Percentiles rank a stretch among this genome's conserved stretches.
Evolutionary conservation across 1,140 invertebrate genomes (phyloP).

Genomic region (Orius insidiosus): DNA sequence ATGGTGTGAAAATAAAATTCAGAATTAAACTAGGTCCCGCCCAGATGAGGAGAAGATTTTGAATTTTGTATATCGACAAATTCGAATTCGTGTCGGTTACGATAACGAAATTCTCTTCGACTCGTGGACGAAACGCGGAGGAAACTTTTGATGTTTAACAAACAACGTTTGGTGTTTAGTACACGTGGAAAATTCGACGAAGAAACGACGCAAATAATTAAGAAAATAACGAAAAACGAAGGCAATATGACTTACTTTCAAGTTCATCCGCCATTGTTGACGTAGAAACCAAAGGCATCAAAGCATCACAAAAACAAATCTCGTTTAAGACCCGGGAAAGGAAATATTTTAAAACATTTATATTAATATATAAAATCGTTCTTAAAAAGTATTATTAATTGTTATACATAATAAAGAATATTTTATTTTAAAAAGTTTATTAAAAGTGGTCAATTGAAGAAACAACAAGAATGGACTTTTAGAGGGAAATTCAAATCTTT

Average conservation of each 20-base stretch:
- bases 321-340: too few relatives aligned
- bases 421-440: too few relatives aligned
- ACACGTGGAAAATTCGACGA: neutral
- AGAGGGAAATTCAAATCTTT: too few relatives aligned
- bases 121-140: neutral
- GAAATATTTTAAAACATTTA: too few relatives aligned
- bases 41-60: slow-evolving; percentile 6
- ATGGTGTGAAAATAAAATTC: slow-evolving; percentile 2
- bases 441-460: too few relatives aligned
- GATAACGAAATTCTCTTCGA: neutral
- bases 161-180: neutral
- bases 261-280: slow-evolving; percentile 23
- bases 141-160: neutral
- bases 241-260: slow-evolving; percentile 20
- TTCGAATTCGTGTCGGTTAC: slow-evolving; percentile 3
- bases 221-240: slow-evolving; percentile 9
- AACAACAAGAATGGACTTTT: too few relatives aligned
- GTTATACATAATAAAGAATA: too few relatives aligned
- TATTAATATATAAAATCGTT: too few relatives aligned
- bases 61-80: slow-evolving; percentile 8
- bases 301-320: too few relatives aligned
- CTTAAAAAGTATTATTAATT: too few relatives aligned
- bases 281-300: neutral
- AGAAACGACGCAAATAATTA: slow-evolving; percentile 1
- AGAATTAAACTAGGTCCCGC: slow-evolving; percentile 11